Base-by-base conservation (phyloP, 1,140 invertebrate genomes). In the Rhyzopertha dominica region DNA sequence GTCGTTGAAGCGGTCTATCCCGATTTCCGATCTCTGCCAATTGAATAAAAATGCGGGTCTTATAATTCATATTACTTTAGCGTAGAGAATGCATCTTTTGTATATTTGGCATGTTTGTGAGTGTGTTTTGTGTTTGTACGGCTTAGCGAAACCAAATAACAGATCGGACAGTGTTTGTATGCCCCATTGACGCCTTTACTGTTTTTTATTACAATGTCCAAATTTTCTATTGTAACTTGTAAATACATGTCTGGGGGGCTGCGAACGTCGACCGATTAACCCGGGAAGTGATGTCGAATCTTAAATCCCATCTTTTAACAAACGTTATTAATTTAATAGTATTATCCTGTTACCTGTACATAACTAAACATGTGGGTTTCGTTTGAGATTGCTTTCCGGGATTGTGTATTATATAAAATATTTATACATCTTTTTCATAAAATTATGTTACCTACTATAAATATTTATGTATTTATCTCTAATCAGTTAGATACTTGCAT, bases 401-500 rank as follows among this genome's bases (percentile, higher is more conserved):
- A 43, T 4, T 35, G 16, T 14, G 18, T 40, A 41, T 35, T 24
- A 34, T 52, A 39, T 29, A 53, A 47, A 38, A 43, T 54, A 53
- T 53, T 53, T 54, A 53, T 56, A 56, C 49, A 61, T 59, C 54
- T 50, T 58, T 56, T 55, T 56, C 53, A 44, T 55, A 55, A n/a
- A n/a, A 59, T 56, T 59, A 60, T 50, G 55, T 63, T 63, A 56
- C 51, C n/a, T n/a, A n/a, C n/a, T n/a, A n/a, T 53, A 41, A 57
- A 56, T 55, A 58, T 58, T 55, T 62, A 61, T 59, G 52, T 61
- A 58, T 55, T 61, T 57, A 54, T 59, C 55, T 51, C 47, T 51
- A n/a, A 59, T 62, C 59, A 58, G 56, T 62, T 61, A 62, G 60
- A 53, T 54, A 55, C 61, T 65, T 63, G 60, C 59, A 62, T 63